Evolutionary conservation across 2,888 invertebrate genomes (phyloP).

Genomic region (Tetheella fluctuosa): DNA sequence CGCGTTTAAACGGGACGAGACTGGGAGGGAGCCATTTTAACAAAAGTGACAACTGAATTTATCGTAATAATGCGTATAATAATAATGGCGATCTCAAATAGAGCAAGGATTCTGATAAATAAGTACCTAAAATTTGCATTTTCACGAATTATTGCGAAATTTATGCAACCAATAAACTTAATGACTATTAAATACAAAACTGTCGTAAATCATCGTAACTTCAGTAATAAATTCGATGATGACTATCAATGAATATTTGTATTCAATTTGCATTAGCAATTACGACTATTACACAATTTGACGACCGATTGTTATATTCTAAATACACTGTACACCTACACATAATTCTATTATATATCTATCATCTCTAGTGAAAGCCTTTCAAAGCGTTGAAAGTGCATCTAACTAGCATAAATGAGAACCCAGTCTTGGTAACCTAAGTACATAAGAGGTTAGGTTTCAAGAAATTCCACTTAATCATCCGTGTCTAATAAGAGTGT

Average conservation of each 20-base stretch:
- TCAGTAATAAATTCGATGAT: background rate
- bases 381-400: background rate
- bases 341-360: background rate
- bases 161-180: background rate
- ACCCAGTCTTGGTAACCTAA: background rate
- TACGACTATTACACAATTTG: background rate
- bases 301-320: background rate
- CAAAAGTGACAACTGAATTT: background rate
- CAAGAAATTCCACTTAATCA: slow-evolving; percentile 2
- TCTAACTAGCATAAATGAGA: background rate
- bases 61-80: background rate
- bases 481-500: background rate
- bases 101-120: background rate
- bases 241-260: background rate
- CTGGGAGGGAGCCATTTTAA: background rate
- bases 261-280: background rate
- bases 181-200: background rate
- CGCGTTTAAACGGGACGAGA: too few relatives aligned
- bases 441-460: background rate
- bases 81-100: background rate
- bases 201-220: background rate
- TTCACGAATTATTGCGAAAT: background rate
- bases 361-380: background rate
- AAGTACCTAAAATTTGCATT: background rate
- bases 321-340: background rate